Base-by-base conservation (phyloP, 2,888 invertebrate genomes). In the Epiblema foenella region DNA sequence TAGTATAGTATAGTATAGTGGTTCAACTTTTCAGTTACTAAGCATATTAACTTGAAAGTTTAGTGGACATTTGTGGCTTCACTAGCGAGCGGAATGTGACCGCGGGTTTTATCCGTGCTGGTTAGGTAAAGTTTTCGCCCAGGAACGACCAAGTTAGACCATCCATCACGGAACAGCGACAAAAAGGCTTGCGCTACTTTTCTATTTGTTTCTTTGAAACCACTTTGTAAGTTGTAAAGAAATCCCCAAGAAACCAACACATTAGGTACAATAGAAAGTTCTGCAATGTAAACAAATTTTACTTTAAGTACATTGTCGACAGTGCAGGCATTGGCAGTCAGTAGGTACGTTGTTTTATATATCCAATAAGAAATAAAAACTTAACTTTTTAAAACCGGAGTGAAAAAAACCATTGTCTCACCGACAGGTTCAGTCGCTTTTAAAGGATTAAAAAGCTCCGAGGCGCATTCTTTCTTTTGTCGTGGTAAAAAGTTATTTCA, bases 391-490 rank as follows among this genome's bases (percentile, higher is more conserved):
- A 69, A 73, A 64, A 52, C 39, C 52, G 54, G 60, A 69, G 29
- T 70, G 75, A 76, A 76, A 77, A 77, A 77, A 76, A 73, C 74
- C 76, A 85, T 88, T 88, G 86, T 87, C 82, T 82, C 81, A 71
- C 59, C 78, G 82, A 87, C 85, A 77, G 82, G 86, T 84, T 82
- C 77, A 69, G 78, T 76, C 74, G 79, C 77, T 76, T 77, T 79
- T 75, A 81, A 80, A 81, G 77, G 76, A 82, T 81, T 82, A 80
- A 84, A 84, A 81, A 79, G 70, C 79, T 75, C 75, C 70, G 77
- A 78, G 77, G 78, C 79, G 83, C 80, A 82, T 85, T 84, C 80
- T 81, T 83, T 78, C 85, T 79, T 83, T 85, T 86, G 80, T 84
- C 74, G 52, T 66, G 73, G 74, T 79, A 81, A 77, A 58, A 68